A percentile compares a stretch with the other conserved stretches of the same genome.
Evolutionary conservation across 2,113 vertebrate genomes (phyloP).

Genomic region (Petromus typicus): DNA sequence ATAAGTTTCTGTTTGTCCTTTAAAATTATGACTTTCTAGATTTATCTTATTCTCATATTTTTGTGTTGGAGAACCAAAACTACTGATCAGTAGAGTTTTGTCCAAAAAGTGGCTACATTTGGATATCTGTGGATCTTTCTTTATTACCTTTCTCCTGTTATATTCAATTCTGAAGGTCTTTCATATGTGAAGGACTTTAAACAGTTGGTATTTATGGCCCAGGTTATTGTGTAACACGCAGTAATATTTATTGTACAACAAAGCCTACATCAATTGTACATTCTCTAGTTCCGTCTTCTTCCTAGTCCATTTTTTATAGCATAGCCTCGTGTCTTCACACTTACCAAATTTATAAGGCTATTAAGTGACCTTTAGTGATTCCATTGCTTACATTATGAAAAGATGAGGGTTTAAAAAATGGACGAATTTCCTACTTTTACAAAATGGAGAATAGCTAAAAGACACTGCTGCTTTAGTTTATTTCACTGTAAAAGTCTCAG

Average conservation of each 20-base stretch:
- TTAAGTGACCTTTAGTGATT: conserved; percentile 51
- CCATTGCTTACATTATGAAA: not conserved
- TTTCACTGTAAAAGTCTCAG: conserved; percentile 35
- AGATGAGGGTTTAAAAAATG: not conserved
- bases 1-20: not conserved
- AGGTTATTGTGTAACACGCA: not conserved
- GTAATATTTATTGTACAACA: not conserved
- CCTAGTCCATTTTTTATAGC: not conserved
- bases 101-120: conserved; percentile 42
- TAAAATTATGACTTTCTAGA: conserved; percentile 33
- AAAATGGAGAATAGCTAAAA: not conserved
- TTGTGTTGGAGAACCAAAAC: conserved; percentile 27
- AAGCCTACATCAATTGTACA: not conserved
- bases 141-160: not conserved
- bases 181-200: not conserved
- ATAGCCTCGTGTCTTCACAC: not conserved
- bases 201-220: not conserved
- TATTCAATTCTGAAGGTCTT: conserved; percentile 36
- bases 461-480: conserved; percentile 2
- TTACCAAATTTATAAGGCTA: conserved; percentile 17
- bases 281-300: not conserved
- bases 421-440: not conserved
- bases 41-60: conserved; percentile 19
- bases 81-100: conserved; percentile 36
- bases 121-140: conserved; percentile 18